Evolutionary conservation across 2,113 vertebrate species (phyloP).

Genomic region (Pseudonaja textilis): DNA sequence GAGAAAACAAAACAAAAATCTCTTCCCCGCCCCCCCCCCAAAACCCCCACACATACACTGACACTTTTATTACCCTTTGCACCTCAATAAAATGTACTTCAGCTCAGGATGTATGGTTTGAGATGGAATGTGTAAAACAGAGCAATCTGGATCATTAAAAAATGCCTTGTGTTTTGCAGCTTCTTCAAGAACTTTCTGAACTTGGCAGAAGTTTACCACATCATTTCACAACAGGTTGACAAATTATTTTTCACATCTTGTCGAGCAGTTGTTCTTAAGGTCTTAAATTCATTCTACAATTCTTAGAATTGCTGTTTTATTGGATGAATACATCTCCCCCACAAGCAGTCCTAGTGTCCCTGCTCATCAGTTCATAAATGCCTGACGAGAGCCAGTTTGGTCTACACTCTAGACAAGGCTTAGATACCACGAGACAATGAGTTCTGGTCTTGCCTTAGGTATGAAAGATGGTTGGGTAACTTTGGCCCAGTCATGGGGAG

Average conservation of each 20-base stretch:
- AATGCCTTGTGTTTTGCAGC: slow-evolving; percentile 64
- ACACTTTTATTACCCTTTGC: neutral
- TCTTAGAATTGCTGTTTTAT: neutral
- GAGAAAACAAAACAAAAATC: neutral
- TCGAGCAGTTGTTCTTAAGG: slow-evolving; percentile 32
- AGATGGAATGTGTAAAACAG: slow-evolving; percentile 38
- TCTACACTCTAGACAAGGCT: no score
- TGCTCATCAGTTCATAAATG: neutral
- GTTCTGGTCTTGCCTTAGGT: no score
- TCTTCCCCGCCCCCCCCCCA: neutral
- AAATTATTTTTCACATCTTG: slow-evolving; percentile 62
- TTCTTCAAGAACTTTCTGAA: slow-evolving; percentile 62
- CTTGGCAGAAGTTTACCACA: slow-evolving; percentile 62
- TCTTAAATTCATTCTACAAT: slow-evolving; percentile 27
- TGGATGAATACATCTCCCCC: neutral
- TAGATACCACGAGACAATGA: no score
- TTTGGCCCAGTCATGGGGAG: neutral
- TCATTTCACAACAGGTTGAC: slow-evolving; percentile 65
- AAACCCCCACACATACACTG: neutral
- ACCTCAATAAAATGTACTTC: slow-evolving; percentile 4
- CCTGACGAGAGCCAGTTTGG: neutral
- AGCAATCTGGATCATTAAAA: slow-evolving; percentile 56
- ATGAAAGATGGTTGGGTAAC: no score
- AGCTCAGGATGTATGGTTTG: slow-evolving; percentile 34
- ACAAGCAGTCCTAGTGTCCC: neutral